Conservation (phyloP, 2,797 vertebrate genomes). For the Eurystomus glaucurus region DNA sequence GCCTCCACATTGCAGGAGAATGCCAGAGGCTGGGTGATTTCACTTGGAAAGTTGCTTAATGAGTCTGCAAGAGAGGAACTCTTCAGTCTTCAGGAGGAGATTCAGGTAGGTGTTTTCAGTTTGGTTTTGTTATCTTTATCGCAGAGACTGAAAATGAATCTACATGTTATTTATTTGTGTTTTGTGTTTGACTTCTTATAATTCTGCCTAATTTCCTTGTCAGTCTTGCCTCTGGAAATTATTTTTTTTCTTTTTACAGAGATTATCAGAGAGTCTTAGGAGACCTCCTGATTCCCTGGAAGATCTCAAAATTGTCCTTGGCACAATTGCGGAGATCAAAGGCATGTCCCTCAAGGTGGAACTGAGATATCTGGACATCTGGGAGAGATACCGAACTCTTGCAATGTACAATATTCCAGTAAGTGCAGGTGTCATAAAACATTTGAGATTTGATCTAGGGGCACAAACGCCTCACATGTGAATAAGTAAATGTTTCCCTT, state of each 20-base stretch:
- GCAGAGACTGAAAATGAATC: background rate
- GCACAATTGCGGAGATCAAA: constrained; percentile 88
- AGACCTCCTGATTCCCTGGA: constrained; percentile 87
- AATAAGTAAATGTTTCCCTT: background rate
- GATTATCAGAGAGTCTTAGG: constrained; percentile 83
- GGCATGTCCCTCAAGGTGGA: constrained; percentile 90
- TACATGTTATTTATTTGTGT: background rate
- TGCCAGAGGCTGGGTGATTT: constrained; percentile 88
- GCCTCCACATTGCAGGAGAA: constrained; percentile 84
- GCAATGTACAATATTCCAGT: constrained; percentile 89
- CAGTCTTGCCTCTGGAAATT: background rate
- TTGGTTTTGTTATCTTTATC: background rate
- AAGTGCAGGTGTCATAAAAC: constrained; percentile 18
- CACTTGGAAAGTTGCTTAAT: constrained; percentile 90
- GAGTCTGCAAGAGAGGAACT: constrained; percentile 89
- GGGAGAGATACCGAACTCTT: constrained; percentile 93
- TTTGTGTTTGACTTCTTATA: background rate
- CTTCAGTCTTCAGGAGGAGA: constrained; percentile 85
- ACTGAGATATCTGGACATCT: constrained; percentile 87
- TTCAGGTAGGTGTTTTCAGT: constrained; percentile 83
- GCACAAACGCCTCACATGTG: background rate
- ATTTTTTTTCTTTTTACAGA: constrained; percentile 77
- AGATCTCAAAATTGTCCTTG: constrained; percentile 90
- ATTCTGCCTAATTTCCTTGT: background rate
- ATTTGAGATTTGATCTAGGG: background rate